Evolutionary conservation across 2,113 vertebrate species (phyloP).

Genomic region (Caranx melampygus): DNA sequence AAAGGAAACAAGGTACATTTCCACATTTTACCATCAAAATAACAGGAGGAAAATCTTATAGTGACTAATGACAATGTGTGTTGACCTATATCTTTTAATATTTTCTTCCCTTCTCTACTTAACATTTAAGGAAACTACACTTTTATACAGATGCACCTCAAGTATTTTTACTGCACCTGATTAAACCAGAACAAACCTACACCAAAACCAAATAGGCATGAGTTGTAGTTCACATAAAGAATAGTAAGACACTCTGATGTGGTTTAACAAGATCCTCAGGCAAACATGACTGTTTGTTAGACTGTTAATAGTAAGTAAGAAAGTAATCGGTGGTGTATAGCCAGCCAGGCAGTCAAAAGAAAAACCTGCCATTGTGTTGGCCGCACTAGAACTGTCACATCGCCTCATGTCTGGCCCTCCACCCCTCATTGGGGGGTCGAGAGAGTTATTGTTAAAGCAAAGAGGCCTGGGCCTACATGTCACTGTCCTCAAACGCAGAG

Average conservation of each 20-base stretch:
- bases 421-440: conserved; percentile 76
- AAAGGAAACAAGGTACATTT: conserved; percentile 12
- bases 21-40: conserved; percentile 8
- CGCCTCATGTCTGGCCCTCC: conserved; percentile 79
- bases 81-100: neutral
- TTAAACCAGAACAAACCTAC: conserved; percentile 22
- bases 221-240: conserved; percentile 13
- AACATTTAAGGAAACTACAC: neutral
- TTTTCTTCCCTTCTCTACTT: neutral
- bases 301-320: conserved; percentile 51
- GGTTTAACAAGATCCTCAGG: conserved; percentile 37
- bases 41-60: neutral
- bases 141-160: neutral
- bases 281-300: conserved; percentile 51
- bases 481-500: conserved; percentile 69
- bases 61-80: neutral
- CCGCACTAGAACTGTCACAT: conserved; percentile 84
- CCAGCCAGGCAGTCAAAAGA: conserved; percentile 71
- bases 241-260: conserved; percentile 14
- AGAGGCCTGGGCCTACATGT: conserved; percentile 69
- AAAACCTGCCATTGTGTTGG: conserved; percentile 79
- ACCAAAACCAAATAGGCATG: neutral
- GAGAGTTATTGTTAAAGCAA: conserved; percentile 78
- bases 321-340: conserved; percentile 37
- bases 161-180: conserved; percentile 5